Percentiles rank a stretch among this genome's conserved stretches.
Evolutionary conservation across 2,797 vertebrate species (phyloP).

Genomic region (Pelobates cultripes): DNA sequence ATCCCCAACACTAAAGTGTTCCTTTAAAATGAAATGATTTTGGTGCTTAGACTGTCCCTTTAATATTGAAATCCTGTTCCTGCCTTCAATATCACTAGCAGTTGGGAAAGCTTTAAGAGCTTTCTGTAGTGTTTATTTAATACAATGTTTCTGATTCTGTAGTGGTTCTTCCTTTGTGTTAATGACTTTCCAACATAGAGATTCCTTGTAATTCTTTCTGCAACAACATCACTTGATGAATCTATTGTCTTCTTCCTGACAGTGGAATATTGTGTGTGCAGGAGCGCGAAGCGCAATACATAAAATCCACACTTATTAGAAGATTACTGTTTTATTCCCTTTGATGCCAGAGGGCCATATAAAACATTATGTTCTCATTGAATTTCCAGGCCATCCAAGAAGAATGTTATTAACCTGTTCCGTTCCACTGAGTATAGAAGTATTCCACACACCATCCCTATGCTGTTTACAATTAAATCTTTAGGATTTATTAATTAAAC

Average conservation of each 20-base stretch:
- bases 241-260: conserved; percentile 29
- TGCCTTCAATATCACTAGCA: too few relatives aligned
- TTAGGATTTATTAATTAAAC: too few relatives aligned
- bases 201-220: conserved; percentile 37
- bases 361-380: conserved; percentile 33
- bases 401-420: conserved; percentile 30
- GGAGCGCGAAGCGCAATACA: conserved; percentile 31
- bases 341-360: conserved; percentile 38
- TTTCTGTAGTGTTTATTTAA: conserved; percentile 7
- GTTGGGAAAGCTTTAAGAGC: conserved; percentile 7
- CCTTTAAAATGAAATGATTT: too few relatives aligned
- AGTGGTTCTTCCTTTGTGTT: conserved; percentile 24
- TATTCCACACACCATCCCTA: not conserved
- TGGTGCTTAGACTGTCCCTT: too few relatives aligned
- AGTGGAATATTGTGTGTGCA: conserved; percentile 16
- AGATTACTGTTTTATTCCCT: conserved; percentile 46
- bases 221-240: conserved; percentile 37
- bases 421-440: not conserved
- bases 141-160: conserved; percentile 22
- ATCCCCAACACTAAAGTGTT: too few relatives aligned
- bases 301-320: conserved; percentile 47
- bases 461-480: not conserved
- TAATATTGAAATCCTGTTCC: too few relatives aligned
- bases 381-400: conserved; percentile 5
- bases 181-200: conserved; percentile 26